phyloP scores from a whole-genome alignment of 2,888 invertebrate genomes.

The Drosophila sordidapex region DNA sequence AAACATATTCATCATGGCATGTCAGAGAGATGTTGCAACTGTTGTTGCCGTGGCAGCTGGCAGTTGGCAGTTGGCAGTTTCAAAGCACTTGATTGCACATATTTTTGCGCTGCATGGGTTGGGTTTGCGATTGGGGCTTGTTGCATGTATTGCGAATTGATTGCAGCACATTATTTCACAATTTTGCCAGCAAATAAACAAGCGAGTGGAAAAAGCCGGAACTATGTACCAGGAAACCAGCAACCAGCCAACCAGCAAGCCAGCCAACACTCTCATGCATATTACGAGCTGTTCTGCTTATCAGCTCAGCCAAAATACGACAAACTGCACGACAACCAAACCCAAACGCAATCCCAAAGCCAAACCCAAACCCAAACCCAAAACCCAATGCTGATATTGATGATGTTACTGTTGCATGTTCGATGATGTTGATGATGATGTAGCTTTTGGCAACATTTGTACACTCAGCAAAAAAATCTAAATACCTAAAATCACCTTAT shows the following conservation, averaged over 20 bases:
- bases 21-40: conserved; percentile 17
- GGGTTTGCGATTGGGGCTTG: conserved; percentile 33
- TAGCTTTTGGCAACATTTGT: neutral
- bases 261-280: conserved; percentile 28
- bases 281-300: conserved; percentile 44
- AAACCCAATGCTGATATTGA: conserved; percentile 5
- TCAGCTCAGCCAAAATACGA: conserved; percentile 54
- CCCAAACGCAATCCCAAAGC: neutral
- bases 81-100: conserved; percentile 71
- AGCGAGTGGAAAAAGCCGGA: conserved; percentile 34
- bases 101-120: conserved; percentile 37
- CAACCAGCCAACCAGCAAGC: neutral
- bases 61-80: conserved; percentile 55
- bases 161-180: conserved; percentile 76
- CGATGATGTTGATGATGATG: conserved; percentile 23
- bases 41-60: conserved; percentile 57
- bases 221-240: conserved; percentile 4
- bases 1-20: conserved; percentile 71
- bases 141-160: conserved; percentile 69
- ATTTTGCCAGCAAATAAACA: conserved; percentile 75
- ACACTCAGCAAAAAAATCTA: neutral
- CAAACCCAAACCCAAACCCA: neutral
- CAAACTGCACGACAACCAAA: conserved; percentile 48
- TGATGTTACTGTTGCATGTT: conserved; percentile 11
- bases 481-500: neutral